Base-by-base conservation (phyloP, 2,113 vertebrate genomes). In the Chinchilla lanigera region DNA sequence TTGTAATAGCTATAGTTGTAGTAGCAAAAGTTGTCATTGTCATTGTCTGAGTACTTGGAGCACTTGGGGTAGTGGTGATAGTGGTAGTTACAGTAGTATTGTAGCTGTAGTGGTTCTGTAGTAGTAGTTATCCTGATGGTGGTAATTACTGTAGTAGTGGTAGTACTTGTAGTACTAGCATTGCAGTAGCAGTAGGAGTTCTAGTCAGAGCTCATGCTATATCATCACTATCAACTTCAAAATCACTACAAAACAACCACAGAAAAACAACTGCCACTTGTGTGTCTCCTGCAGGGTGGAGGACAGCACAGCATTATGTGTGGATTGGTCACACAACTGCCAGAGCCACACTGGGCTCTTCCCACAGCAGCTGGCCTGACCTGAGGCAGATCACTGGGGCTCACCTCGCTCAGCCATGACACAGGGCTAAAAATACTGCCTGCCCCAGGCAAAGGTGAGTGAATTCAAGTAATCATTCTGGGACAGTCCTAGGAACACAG, bases 281-380 rank as follows among this genome's bases (percentile, higher is more conserved):
- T 11, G 19, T 12, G 11, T 58, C 28, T 44, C 30, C 7, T 9
- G 52, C 50, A 28, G 10, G 35, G 11, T 3, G 8, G 4, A n/a
- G 10, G 6, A 30, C 6, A 41, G 52, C 33, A 5, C 0, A 24
- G 85, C 26, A 1, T 1, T 1, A 7, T 5, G 22, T 69, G 35
- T 35, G 3, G 67, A n/a, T 30, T 5, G 58, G 58, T 24, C 4
- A 1, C 8, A 12, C 80, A 8, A 83, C 33, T 30, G 38, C 50
- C 60, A 58, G n/a, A 78, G 78, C 52, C 28, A 28, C 41, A 4
- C 33, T 26, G 20, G 28, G 22, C 28, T 78, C 80, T 47, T 54
- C 67, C 52, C 60, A 10, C 2, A 35, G 19, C 4, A 44, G 38
- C 9, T 20, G 7, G 30, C 10, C 12, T 35, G 47, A 44, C 54